A percentile compares a stretch with the other conserved stretches of the same genome.
phyloP scores from a whole-genome alignment of 2,113 vertebrate species.

The Glareola pratincola region DNA sequence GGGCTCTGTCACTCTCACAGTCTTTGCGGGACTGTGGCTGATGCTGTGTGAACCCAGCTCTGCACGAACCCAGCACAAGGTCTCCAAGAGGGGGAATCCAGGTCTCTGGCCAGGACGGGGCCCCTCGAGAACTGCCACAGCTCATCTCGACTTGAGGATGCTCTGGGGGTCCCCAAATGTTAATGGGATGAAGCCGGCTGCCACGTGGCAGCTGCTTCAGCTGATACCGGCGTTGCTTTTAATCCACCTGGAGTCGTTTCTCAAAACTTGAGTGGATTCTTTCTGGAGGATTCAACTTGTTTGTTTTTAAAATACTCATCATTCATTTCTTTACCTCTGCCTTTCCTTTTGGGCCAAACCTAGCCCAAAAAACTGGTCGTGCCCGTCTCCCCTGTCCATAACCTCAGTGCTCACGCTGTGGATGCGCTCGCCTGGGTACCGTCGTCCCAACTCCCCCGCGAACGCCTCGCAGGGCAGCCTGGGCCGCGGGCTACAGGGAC shows the following conservation, averaged over 20 bases:
- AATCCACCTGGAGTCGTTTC: fast-evolving
- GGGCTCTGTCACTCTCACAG: too few species aligned
- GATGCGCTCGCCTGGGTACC: fast-evolving
- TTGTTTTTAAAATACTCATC: neutral
- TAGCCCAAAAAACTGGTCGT: neutral
- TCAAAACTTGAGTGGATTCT: neutral
- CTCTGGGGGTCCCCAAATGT: neutral
- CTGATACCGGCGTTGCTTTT: fast-evolving
- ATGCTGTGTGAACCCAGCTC: neutral
- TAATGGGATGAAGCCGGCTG: fast-evolving
- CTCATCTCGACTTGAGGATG: neutral
- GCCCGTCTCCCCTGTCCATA: neutral
- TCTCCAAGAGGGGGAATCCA: neutral
- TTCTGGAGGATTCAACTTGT: neutral
- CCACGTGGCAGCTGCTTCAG: fast-evolving
- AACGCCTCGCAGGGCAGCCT: neutral
- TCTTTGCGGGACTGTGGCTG: neutral
- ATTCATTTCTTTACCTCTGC: neutral
- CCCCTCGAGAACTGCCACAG: neutral
- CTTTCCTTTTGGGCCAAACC: neutral
- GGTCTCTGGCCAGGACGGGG: neutral
- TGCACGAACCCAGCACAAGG: too few species aligned
- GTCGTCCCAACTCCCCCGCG: fast-evolving
- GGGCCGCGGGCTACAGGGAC: fast-evolving
- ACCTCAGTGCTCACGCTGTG: fast-evolving